Evolutionary conservation across 2,797 vertebrate species (phyloP).

Genomic region (Tokudaia muenninki): DNA sequence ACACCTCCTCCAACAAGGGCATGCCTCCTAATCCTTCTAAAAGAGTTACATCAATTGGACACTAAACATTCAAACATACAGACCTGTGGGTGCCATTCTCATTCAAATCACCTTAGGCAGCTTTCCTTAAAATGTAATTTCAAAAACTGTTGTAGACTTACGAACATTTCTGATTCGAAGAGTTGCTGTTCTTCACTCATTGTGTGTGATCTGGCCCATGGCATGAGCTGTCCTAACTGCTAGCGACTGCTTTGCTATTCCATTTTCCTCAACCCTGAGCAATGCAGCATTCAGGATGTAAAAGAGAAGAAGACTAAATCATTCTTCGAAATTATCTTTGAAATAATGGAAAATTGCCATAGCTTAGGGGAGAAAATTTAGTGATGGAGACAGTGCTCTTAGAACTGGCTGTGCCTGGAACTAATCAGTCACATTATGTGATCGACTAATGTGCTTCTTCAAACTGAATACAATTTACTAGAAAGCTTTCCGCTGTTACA

Average conservation of each 20-base stretch:
- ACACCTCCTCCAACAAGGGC: neutral
- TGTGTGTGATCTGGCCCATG: no score
- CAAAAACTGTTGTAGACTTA: conserved; percentile 8
- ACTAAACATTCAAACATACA: neutral
- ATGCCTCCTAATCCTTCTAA: neutral
- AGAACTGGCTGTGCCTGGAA: neutral
- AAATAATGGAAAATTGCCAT: neutral
- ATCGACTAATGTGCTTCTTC: conserved; percentile 9
- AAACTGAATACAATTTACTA: conserved; percentile 23
- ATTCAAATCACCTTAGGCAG: neutral
- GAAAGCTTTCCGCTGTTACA: conserved; percentile 48
- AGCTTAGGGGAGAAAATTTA: neutral
- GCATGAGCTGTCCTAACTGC: neutral
- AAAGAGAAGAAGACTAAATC: conserved; percentile 1
- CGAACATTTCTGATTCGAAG: neutral
- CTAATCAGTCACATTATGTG: neutral
- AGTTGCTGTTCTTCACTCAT: neutral
- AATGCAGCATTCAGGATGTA: neutral
- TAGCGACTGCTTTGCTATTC: neutral
- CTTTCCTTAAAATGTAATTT: conserved; percentile 51
- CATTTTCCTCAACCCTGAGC: neutral
- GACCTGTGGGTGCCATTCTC: neutral
- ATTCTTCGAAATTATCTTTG: neutral
- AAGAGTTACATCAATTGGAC: neutral
- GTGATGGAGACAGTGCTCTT: conserved; percentile 21